A percentile compares a stretch with the other conserved stretches of the same genome.
These are phyloP conservation scores for Struthio camelus DNA, from an alignment of 2,113 vertebrate genomes.

Conservation along the genomic window DNA sequence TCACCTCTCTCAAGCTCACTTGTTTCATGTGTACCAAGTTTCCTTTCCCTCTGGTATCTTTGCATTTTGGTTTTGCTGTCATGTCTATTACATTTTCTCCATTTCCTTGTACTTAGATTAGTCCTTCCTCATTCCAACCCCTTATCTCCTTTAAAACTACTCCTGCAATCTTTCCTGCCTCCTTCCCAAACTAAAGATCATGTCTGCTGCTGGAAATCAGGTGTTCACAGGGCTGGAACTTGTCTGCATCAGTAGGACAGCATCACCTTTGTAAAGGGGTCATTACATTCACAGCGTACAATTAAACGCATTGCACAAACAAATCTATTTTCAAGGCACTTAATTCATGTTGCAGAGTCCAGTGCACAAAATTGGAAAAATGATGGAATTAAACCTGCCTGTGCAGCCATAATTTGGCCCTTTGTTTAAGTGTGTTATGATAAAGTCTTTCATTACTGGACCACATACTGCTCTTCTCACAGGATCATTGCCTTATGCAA, in stretches of 20 bases:
- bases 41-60: neutral
- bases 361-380: neutral
- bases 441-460: neutral
- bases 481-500: neutral
- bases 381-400: neutral
- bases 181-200: neutral
- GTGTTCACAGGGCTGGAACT: neutral
- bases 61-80: neutral
- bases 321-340: neutral
- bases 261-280: neutral
- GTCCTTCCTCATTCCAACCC: neutral
- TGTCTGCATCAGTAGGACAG: neutral
- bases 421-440: neutral
- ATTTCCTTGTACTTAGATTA: neutral
- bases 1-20: neutral
- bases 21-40: neutral
- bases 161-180: neutral
- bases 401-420: neutral
- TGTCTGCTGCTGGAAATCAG: neutral
- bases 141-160: neutral
- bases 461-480: neutral
- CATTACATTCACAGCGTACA: neutral
- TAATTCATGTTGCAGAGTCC: neutral
- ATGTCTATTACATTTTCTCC: neutral
- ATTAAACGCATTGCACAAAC: neutral